These are phyloP conservation scores for Cirrhinus mrigala DNA, from an alignment of 2,797 vertebrate species.

Conservation along the genomic window DNA sequence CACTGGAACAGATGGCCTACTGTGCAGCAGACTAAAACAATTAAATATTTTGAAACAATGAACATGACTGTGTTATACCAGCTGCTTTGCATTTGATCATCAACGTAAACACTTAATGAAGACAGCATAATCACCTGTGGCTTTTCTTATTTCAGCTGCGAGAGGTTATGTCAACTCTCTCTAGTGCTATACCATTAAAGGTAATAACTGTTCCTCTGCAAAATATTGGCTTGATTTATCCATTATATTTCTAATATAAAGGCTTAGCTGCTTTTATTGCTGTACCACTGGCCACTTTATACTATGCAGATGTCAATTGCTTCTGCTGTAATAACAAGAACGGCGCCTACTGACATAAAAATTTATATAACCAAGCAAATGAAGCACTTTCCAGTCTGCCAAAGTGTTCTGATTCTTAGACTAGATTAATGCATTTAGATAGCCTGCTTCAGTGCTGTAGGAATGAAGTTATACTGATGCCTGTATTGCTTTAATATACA, in stretches of 20 bases:
- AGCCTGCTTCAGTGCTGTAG: neutral
- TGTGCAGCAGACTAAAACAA: conserved; percentile 45
- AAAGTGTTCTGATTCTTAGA: conserved; percentile 35
- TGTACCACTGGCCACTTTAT: conserved; percentile 19
- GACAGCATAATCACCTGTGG: neutral
- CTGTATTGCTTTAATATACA: neutral
- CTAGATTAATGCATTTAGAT: conserved; percentile 25
- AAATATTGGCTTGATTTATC: conserved; percentile 6
- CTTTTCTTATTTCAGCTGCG: neutral
- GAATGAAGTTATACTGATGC: neutral
- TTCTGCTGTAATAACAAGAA: conserved; percentile 19
- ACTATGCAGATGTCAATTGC: conserved; percentile 23
- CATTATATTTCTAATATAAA: conserved; percentile 14
- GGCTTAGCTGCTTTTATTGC: neutral
- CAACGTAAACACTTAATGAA: neutral
- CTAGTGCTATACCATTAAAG: neutral
- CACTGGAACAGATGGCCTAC: conserved; percentile 19
- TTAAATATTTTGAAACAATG: conserved; percentile 9
- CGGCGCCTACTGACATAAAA: conserved; percentile 32
- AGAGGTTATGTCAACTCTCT: neutral
- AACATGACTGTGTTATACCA: neutral
- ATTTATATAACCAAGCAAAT: conserved; percentile 42
- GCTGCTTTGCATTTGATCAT: conserved; percentile 23
- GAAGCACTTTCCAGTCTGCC: conserved; percentile 26
- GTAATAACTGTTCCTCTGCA: neutral